These are phyloP conservation scores for Phyllostomus hastatus DNA, from an alignment of 2,113 vertebrate genomes.

Conservation along the genomic window DNA sequence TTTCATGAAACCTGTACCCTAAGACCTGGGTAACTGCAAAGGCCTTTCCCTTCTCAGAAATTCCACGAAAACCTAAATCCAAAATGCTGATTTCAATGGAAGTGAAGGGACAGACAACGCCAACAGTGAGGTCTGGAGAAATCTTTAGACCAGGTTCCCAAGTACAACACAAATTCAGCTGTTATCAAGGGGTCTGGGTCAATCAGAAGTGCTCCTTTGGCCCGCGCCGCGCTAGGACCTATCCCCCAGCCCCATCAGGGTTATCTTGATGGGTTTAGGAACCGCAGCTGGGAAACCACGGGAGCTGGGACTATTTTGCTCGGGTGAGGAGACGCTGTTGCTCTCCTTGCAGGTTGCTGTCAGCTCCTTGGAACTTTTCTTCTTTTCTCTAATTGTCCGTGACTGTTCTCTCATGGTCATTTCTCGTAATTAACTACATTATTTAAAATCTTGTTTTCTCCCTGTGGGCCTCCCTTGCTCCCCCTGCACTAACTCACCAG, in stretches of 20 bases:
- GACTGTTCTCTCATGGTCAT: slow-evolving; percentile 43
- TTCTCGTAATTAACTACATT: slow-evolving; percentile 34
- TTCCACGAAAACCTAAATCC: slow-evolving; percentile 31
- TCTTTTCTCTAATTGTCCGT: slow-evolving; percentile 50
- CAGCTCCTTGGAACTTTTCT: slow-evolving; percentile 56
- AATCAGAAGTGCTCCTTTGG: background rate
- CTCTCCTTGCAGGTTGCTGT: slow-evolving; percentile 46
- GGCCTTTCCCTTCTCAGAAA: slow-evolving; percentile 57
- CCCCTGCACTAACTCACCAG: slow-evolving; percentile 6
- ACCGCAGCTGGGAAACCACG: background rate
- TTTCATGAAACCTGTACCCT: slow-evolving; percentile 37
- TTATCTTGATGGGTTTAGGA: background rate
- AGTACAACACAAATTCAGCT: background rate
- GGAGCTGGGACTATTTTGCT: background rate
- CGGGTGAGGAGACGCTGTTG: slow-evolving; percentile 28
- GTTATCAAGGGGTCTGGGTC: background rate
- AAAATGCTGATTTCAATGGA: slow-evolving; percentile 66
- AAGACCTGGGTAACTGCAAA: slow-evolving; percentile 39
- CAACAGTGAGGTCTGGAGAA: background rate
- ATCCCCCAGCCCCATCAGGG: background rate
- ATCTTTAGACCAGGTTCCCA: background rate
- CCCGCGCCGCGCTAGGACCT: background rate
- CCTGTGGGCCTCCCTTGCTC: slow-evolving; percentile 8
- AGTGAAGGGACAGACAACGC: background rate
- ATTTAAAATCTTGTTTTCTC: background rate